Conservation (phyloP, 2,113 vertebrate genomes). For the Otis tarda region DNA sequence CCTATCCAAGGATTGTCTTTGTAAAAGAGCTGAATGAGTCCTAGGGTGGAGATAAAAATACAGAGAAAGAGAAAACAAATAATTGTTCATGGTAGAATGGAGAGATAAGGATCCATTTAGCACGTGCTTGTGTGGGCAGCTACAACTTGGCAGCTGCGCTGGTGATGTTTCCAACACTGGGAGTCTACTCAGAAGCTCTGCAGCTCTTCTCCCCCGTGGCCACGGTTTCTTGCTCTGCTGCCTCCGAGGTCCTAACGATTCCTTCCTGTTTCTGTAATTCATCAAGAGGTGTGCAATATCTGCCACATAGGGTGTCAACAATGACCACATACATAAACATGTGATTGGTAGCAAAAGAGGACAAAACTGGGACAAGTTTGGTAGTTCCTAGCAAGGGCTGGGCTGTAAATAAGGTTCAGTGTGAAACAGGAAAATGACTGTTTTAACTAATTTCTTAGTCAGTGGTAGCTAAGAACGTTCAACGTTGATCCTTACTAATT, state of each 20-base stretch:
- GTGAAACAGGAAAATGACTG: not conserved
- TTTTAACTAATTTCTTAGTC: not conserved
- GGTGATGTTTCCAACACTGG: not conserved
- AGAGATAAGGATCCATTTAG: not conserved
- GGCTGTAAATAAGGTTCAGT: not conserved
- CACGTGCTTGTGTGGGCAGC: not conserved
- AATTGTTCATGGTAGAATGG: not conserved
- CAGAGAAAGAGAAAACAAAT: conserved; percentile 7
- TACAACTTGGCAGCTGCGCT: not conserved
- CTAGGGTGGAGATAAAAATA: conserved; percentile 10
- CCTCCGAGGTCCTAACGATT: rapidly evolving
- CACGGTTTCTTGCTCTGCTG: not conserved
- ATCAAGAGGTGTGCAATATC: not conserved
- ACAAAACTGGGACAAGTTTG: not conserved
- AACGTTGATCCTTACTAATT: not conserved
- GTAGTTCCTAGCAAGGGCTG: not conserved
- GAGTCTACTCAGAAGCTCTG: not conserved
- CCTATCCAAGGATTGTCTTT: conserved; percentile 8
- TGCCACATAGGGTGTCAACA: not conserved
- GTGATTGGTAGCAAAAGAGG: not conserved
- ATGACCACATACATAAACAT: not conserved
- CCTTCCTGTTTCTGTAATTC: not conserved
- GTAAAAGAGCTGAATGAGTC: conserved; percentile 1
- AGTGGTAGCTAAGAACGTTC: not conserved
- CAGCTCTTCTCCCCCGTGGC: not conserved